These are phyloP conservation scores for Odobenus rosmarus DNA, from an alignment of 2,113 vertebrate species.

Conservation along the genomic window DNA sequence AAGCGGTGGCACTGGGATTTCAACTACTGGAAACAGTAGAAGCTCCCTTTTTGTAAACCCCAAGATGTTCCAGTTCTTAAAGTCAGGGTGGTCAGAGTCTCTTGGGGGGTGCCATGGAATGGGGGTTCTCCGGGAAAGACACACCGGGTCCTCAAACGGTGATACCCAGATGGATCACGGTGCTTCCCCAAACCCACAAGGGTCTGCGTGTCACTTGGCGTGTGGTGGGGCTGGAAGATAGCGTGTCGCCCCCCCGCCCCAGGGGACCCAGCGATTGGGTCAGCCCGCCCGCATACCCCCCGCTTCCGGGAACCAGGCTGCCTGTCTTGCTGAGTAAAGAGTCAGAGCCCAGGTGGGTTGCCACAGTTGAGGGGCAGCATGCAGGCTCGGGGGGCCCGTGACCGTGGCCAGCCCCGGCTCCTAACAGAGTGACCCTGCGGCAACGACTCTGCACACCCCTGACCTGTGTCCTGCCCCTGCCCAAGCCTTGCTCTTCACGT, in stretches of 20 bases:
- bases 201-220: not conserved
- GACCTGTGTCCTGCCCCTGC: not conserved
- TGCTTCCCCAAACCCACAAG: not conserved
- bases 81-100: not conserved
- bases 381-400: not conserved
- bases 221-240: not conserved
- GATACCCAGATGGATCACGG: not conserved
- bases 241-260: too few relatives aligned
- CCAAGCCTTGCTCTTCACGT: not conserved
- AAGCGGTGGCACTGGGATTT: not conserved
- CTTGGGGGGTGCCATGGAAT: not conserved
- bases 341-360: not conserved
- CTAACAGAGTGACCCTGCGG: not conserved
- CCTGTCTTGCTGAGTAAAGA: not conserved
- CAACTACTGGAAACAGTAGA: not conserved
- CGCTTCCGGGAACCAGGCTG: not conserved
- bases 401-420: not conserved
- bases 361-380: not conserved
- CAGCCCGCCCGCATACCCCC: not conserved
- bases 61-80: not conserved
- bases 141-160: not conserved
- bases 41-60: not conserved
- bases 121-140: not conserved
- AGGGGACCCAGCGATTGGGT: not conserved
- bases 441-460: not conserved